These are phyloP conservation scores for Lophotis ruficrista DNA, from an alignment of 2,113 vertebrate genomes.

Conservation along the genomic window DNA sequence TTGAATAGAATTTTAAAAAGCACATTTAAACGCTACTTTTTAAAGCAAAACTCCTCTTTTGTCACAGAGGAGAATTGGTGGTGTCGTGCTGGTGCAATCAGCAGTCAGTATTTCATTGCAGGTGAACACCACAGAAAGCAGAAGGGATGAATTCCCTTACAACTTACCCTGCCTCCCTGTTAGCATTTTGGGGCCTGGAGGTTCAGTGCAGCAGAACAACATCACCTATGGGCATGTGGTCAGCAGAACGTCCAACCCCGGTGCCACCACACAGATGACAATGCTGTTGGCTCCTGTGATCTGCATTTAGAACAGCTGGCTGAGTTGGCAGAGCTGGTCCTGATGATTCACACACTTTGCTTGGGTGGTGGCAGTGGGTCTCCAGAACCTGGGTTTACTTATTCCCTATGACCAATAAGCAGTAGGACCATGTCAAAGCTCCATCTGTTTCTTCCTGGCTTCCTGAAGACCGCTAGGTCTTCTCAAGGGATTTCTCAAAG, in stretches of 20 bases:
- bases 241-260: background rate
- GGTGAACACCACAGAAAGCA: background rate
- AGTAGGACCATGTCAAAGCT: background rate
- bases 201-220: background rate
- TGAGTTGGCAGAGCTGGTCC: background rate
- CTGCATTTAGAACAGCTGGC: background rate
- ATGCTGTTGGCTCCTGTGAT: background rate
- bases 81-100: background rate
- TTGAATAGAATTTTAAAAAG: background rate
- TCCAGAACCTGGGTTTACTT: background rate
- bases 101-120: background rate
- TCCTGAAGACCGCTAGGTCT: background rate
- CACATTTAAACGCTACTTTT: background rate
- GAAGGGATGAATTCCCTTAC: background rate
- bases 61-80: background rate
- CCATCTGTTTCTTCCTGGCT: background rate
- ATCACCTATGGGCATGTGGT: rapidly evolving
- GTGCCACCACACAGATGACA: background rate
- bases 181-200: background rate
- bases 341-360: rapidly evolving
- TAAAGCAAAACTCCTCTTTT: background rate
- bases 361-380: background rate
- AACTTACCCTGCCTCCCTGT: rapidly evolving
- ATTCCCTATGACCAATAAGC: background rate
- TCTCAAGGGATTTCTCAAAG: background rate